Evolutionary conservation across 2,797 vertebrate genomes (phyloP).

Genomic region (Crocodylus rhombifer): DNA sequence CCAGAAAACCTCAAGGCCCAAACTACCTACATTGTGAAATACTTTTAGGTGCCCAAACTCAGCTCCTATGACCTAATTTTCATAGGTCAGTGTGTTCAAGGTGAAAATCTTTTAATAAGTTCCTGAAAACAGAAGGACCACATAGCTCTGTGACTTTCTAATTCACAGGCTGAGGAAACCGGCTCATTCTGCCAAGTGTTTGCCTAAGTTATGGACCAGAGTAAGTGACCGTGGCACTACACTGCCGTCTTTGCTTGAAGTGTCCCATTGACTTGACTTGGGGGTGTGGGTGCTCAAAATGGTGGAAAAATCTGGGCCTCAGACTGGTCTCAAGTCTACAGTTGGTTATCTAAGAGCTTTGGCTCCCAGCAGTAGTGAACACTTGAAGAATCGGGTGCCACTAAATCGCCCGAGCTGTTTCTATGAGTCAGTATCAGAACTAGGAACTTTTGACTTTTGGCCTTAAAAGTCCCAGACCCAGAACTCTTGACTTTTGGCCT

Average conservation of each 20-base stretch:
- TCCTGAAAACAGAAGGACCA: slow-evolving; percentile 5
- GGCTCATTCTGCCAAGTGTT: not conserved
- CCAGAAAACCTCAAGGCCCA: not conserved
- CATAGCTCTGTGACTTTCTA: not conserved
- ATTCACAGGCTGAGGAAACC: not conserved
- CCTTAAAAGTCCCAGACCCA: not conserved
- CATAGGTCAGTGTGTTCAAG: not conserved
- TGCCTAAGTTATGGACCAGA: not conserved
- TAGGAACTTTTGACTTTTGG: slow-evolving; percentile 49
- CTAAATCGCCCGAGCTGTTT: slow-evolving; percentile 16
- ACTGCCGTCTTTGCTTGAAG: slow-evolving; percentile 3
- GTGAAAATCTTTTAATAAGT: not conserved
- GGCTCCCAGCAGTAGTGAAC: not conserved
- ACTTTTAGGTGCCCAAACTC: not conserved
- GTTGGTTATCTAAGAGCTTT: not conserved
- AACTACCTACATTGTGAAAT: not conserved
- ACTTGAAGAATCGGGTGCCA: slow-evolving; percentile 61
- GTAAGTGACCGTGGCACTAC: not conserved
- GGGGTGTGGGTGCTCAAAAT: not conserved
- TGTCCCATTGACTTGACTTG: not conserved
- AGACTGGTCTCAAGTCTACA: not conserved
- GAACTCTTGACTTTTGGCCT: slow-evolving; percentile 49
- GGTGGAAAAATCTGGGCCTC: not conserved
- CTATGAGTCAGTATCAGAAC: slow-evolving; percentile 50
- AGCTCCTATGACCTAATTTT: not conserved